Evolutionary conservation across 2,797 vertebrate species (phyloP).

Genomic region (Poecilia velifera): DNA sequence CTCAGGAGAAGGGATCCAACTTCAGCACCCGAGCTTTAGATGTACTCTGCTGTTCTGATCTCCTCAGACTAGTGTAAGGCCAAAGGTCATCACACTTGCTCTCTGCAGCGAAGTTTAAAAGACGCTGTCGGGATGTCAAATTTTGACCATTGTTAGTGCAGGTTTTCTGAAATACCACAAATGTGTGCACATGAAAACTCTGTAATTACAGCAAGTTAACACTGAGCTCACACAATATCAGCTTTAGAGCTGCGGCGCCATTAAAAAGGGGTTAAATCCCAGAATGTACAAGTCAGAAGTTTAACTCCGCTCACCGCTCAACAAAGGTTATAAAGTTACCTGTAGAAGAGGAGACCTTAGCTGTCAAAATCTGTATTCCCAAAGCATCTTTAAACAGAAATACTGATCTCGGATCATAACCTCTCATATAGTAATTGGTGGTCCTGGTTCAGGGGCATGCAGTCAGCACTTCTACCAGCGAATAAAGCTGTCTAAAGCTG

Average conservation of each 20-base stretch:
- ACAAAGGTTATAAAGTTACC: constrained; percentile 67
- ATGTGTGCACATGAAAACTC: constrained; percentile 41
- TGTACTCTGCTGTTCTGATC: constrained; percentile 76
- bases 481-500: constrained; percentile 62
- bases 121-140: constrained; percentile 54
- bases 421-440: constrained; percentile 72
- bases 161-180: constrained; percentile 62
- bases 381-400: constrained; percentile 64
- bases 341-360: constrained; percentile 53
- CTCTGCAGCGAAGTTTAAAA: constrained; percentile 38
- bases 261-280: constrained; percentile 44
- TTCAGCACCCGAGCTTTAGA: constrained; percentile 72
- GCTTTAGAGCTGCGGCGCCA: constrained; percentile 27
- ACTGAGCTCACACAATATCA: constrained; percentile 30
- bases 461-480: constrained; percentile 53
- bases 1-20: constrained; percentile 66
- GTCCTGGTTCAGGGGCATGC: constrained; percentile 55
- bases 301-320: constrained; percentile 52
- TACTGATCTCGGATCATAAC: constrained; percentile 68
- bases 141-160: constrained; percentile 68
- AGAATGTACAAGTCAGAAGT: constrained; percentile 56
- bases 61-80: constrained; percentile 73
- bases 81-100: constrained; percentile 60
- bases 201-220: constrained; percentile 41
- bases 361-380: constrained; percentile 42